Conservation (phyloP, 2,797 vertebrate species). For the Alauda arvensis region DNA sequence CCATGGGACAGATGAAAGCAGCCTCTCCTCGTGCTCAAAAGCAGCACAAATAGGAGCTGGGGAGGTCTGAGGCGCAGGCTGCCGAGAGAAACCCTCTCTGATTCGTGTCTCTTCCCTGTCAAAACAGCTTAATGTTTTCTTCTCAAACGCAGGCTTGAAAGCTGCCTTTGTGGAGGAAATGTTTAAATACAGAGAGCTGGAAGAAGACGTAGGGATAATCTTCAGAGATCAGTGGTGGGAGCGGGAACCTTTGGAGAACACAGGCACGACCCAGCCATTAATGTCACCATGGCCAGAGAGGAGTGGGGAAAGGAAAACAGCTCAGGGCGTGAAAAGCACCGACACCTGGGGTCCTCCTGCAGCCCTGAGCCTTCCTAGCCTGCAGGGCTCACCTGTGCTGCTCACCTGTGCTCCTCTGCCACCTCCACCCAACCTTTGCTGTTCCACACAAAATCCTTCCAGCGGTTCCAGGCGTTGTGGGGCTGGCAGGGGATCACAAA, state of each 20-base stretch:
- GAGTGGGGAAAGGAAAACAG: not conserved
- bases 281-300: not conserved
- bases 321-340: not conserved
- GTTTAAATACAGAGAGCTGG: slow-evolving; percentile 24
- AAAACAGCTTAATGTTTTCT: slow-evolving; percentile 33
- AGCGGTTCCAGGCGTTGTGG: fast-evolving
- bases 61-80: slow-evolving; percentile 11
- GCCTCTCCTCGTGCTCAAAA: not conserved
- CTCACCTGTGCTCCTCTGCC: not conserved
- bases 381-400: not conserved
- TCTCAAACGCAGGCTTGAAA: slow-evolving; percentile 31
- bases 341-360: not conserved
- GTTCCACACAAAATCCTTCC: not conserved
- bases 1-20: slow-evolving; percentile 40
- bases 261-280: not conserved
- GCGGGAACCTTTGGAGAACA: slow-evolving; percentile 14
- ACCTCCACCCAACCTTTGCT: fast-evolving
- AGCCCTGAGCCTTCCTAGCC: not conserved
- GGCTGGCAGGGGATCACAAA: not conserved
- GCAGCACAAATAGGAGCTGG: slow-evolving; percentile 28
- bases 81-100: slow-evolving; percentile 9
- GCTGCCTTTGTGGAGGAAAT: slow-evolving; percentile 13
- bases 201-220: slow-evolving; percentile 13
- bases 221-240: slow-evolving; percentile 6
- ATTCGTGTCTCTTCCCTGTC: not conserved